Conservation (phyloP, 2,113 vertebrate species). For the Phasianus colchicus region DNA sequence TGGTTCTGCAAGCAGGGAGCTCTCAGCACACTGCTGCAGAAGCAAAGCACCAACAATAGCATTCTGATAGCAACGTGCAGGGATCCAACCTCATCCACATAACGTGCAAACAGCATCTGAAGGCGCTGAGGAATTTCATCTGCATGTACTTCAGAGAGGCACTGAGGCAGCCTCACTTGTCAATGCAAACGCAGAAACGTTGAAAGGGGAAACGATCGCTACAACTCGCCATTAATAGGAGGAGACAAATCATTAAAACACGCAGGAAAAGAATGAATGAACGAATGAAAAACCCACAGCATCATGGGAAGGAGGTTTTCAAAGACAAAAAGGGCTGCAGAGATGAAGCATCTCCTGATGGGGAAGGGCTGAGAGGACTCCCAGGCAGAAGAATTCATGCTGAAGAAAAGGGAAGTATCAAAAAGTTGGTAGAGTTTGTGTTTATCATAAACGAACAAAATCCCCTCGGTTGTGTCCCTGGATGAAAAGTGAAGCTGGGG, state of each 20-base stretch:
- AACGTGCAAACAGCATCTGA: not conserved
- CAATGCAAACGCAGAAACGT: not conserved
- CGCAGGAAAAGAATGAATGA: not conserved
- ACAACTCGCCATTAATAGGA: not conserved
- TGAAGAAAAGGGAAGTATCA: not conserved
- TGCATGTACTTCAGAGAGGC: not conserved
- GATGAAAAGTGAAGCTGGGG: not conserved
- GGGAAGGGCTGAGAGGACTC: not conserved
- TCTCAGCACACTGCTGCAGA: rapidly evolving
- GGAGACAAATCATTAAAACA: not conserved
- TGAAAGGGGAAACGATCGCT: rapidly evolving
- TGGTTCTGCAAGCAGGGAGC: not conserved
- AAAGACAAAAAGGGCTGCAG: not conserved
- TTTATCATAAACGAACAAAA: rapidly evolving
- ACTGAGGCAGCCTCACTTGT: rapidly evolving
- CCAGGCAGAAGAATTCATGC: not conserved
- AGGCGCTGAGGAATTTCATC: rapidly evolving
- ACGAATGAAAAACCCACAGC: not conserved
- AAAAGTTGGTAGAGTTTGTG: not conserved
- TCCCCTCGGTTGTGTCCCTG: too few relatives aligned
- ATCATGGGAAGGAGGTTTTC: not conserved
- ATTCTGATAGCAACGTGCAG: not conserved
- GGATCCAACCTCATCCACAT: not conserved
- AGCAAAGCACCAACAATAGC: not conserved
- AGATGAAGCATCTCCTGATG: not conserved